Base-by-base conservation (phyloP, 1,140 invertebrate genomes). In the Macrobrachium rosenbergii region DNA sequence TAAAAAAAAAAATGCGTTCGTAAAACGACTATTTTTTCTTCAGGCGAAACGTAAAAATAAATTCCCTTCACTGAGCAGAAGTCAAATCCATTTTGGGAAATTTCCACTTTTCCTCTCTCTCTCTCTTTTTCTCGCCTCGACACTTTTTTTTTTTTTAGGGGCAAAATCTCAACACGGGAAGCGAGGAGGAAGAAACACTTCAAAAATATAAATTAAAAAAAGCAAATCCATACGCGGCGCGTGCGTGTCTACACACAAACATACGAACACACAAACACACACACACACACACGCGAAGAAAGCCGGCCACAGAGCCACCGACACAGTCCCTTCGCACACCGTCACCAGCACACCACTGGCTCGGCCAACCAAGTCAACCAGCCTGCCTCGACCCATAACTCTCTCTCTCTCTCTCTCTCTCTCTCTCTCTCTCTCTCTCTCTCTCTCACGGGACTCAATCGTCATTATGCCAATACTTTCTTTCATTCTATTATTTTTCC, bases 31-130 rank as follows among this genome's bases (percentile, higher is more conserved):
- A 3, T 37, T 37, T 37, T 37, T 37, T 37, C 28, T 37, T 37
- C 28, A 3, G 28, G 28, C 28, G 28, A 37, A 37, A 37, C 28
- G 28, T 37, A 37, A 37, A 37, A 37, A 37, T 37, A 37, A 37
- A 1, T 37, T 37, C 28, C 28, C 28, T 37, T 37, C 28, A 37
- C 28, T 37, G 28, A 37, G 28, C 28, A 37, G 3, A 37, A 37
- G 28, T 37, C 28, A 3, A 37, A 37, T 37, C 28, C 28, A 37
- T 37, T 37, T 37, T 37, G 28, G 28, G 28, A 37, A 73, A 6
- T 73, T 73, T 73, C 28, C 21, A 73, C 14, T 23, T 73, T 23
- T 73, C 11, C 67, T 69, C 67, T 69, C 67, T 69, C 67, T 69
- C 67, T 72, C 67, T 72, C 67, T 72, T 10, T 72, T 37, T 72